Evolutionary conservation across 1,140 invertebrate genomes (phyloP).

Genomic region (Brachionus angularis): DNA sequence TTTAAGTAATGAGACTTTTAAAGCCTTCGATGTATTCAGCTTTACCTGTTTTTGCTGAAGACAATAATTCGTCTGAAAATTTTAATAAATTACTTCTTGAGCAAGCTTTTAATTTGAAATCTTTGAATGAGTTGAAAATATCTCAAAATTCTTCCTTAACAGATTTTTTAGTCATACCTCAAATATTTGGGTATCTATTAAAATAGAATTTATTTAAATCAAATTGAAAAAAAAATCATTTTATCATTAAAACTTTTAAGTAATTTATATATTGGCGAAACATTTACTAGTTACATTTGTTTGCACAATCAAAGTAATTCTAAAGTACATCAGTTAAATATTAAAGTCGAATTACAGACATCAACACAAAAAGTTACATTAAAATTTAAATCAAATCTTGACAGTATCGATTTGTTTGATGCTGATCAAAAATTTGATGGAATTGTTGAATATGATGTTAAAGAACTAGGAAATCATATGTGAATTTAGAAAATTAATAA

Average conservation of each 20-base stretch:
- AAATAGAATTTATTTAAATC: no score
- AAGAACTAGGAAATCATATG: conserved; percentile 41
- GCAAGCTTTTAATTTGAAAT: neutral
- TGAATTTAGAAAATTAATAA: neutral
- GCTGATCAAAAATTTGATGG: conserved; percentile 37
- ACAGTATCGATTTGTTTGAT: neutral
- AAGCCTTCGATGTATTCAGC: conserved; percentile 19
- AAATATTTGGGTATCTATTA: conserved; percentile 38
- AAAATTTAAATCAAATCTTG: neutral
- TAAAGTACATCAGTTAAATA: conserved; percentile 1
- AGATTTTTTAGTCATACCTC: conserved; percentile 26
- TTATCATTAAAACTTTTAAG: neutral
- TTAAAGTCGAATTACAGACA: conserved; percentile 36
- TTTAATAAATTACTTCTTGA: neutral
- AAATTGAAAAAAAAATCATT: neutral
- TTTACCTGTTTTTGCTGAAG: neutral
- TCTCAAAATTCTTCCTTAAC: neutral
- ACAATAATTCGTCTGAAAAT: neutral
- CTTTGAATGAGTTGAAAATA: neutral
- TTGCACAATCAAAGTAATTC: conserved; percentile 23
- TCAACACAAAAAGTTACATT: neutral
- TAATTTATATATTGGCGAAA: conserved; percentile 43
- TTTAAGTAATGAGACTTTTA: conserved; percentile 13
- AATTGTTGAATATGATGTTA: conserved; percentile 34
- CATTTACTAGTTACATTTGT: conserved; percentile 36